These are phyloP conservation scores for Ramphastos sulfuratus DNA, from an alignment of 2,113 vertebrate species.

Conservation along the genomic window DNA sequence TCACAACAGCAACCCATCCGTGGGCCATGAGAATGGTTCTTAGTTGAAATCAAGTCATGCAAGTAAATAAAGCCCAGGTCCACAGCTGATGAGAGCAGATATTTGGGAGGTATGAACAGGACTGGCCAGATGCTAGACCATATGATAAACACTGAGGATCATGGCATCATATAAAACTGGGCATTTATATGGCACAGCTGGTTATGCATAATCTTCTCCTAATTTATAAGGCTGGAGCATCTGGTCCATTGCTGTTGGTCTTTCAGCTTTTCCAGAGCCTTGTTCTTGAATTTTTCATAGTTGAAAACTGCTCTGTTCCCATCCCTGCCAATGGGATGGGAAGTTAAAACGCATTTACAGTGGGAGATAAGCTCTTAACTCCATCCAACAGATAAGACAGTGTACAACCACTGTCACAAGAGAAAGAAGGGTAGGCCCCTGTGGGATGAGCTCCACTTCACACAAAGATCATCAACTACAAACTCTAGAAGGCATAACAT, in stretches of 20 bases:
- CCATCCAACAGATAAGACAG: background rate
- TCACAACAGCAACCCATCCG: background rate
- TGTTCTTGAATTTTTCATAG: constrained; percentile 33
- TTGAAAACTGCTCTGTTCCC: background rate
- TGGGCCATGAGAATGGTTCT: background rate
- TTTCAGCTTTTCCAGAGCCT: constrained; percentile 51
- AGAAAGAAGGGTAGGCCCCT: background rate
- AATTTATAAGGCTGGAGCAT: constrained; percentile 77
- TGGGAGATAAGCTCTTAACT: background rate
- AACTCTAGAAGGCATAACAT: background rate
- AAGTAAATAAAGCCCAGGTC: constrained; percentile 45
- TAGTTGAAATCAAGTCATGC: constrained; percentile 27
- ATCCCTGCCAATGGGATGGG: background rate
- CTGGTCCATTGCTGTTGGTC: constrained; percentile 70
- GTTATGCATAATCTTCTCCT: constrained; percentile 74
- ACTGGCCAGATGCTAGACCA: constrained; percentile 75
- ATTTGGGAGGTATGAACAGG: constrained; percentile 52
- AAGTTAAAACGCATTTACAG: background rate
- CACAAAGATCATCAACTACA: background rate
- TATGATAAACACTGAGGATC: constrained; percentile 75
- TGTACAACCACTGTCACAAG: background rate
- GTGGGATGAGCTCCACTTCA: background rate
- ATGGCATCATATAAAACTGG: constrained; percentile 65
- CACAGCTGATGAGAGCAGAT: constrained; percentile 67
- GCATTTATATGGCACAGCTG: constrained; percentile 76